Percentiles rank a stretch among this genome's conserved stretches.
Conservation (phyloP, 2,797 vertebrate species). For the Spea hammondii region DNA sequence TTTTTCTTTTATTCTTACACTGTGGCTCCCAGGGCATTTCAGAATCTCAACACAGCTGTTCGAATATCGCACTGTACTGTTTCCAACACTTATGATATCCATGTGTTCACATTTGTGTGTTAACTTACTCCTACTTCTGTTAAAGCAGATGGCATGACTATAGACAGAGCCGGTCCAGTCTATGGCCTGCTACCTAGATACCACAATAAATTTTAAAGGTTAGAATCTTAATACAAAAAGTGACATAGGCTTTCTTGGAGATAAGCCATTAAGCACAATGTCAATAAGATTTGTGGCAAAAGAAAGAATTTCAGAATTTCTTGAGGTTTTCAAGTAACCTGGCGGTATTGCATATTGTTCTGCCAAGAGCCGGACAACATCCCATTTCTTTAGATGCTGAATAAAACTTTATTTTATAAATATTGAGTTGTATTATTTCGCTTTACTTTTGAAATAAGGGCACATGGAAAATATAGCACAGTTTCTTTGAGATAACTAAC, state of each 20-base stretch:
- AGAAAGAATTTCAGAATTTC: slow-evolving; percentile 1
- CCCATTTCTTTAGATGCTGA: slow-evolving; percentile 76
- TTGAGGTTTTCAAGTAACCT: neutral
- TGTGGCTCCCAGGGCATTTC: neutral
- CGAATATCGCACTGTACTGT: neutral
- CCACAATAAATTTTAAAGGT: neutral
- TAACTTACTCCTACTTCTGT: neutral
- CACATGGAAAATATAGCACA: slow-evolving; percentile 78
- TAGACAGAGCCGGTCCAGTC: neutral
- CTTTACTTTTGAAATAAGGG: slow-evolving; percentile 80
- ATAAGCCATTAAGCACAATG: slow-evolving; percentile 16
- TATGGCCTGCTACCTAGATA: neutral
- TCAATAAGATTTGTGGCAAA: neutral
- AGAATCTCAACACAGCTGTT: neutral
- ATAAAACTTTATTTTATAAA: slow-evolving; percentile 84
- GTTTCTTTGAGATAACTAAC: slow-evolving; percentile 78
- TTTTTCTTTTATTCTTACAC: neutral
- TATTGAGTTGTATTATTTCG: slow-evolving; percentile 72
- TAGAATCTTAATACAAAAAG: neutral
- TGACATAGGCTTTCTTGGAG: neutral
- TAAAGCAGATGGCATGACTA: neutral
- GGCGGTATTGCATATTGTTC: slow-evolving; percentile 62
- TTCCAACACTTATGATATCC: neutral
- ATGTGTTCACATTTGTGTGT: neutral
- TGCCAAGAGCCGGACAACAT: slow-evolving; percentile 77